phyloP scores from a whole-genome alignment of 2,797 vertebrate genomes.

The Anabacerthia variegaticeps region DNA sequence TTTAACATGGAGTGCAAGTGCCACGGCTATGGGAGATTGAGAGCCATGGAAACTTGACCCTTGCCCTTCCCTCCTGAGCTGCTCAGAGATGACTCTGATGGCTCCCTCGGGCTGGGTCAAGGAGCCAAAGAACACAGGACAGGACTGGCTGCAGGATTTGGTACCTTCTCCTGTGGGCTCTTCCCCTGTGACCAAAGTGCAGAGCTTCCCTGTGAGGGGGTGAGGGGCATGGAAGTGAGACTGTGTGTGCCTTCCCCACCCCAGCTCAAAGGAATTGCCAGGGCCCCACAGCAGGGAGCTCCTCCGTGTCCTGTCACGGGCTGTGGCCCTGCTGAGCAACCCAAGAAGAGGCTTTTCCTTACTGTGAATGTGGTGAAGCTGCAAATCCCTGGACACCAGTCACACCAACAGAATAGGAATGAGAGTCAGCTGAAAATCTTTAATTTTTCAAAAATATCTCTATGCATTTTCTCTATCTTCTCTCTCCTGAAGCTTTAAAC shows the following conservation, averaged over 20 bases:
- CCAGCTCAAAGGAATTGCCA: not conserved
- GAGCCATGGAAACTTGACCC: not conserved
- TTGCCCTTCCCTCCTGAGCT: not conserved
- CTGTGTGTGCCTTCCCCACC: not conserved
- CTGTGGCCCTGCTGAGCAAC: not conserved
- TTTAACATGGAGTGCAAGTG: not conserved
- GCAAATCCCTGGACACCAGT: not conserved
- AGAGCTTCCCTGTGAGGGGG: not conserved
- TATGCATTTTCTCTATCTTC: not conserved
- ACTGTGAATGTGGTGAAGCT: not conserved
- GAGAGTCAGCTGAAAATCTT: not conserved
- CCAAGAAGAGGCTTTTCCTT: not conserved
- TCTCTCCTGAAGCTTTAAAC: not conserved
- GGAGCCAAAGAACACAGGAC: not conserved
- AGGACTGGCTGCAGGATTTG: not conserved
- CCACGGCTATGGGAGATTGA: not conserved
- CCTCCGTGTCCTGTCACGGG: not conserved
- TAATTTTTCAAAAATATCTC: accelerated
- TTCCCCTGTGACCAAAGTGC: not conserved
- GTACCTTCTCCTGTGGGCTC: not conserved
- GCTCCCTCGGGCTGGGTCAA: not conserved
- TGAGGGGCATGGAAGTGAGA: not conserved
- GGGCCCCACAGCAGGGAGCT: not conserved
- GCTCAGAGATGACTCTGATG: not conserved
- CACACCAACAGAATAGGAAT: not conserved